Percentiles rank a stretch among this genome's conserved stretches.
phyloP scores from a whole-genome alignment of 2,797 vertebrate species.

The Acanthopagrus latus region DNA sequence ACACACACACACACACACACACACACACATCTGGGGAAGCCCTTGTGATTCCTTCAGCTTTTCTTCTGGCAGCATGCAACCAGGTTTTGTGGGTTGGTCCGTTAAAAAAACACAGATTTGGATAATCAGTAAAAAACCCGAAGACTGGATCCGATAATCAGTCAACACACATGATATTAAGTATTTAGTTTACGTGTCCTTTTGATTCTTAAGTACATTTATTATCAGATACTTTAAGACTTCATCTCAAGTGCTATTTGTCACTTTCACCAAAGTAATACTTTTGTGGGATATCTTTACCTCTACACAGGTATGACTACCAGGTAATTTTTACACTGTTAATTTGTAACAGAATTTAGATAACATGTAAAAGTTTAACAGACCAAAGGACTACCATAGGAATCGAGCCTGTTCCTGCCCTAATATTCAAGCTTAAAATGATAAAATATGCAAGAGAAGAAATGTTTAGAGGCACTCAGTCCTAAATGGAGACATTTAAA shows the following conservation, averaged over 20 bases:
- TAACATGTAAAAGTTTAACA: background rate
- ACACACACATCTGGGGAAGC: slow-evolving; percentile 65
- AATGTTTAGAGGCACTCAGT: slow-evolving; percentile 1
- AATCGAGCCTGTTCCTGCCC: background rate
- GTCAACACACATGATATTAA: too few species aligned
- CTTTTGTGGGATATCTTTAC: too few species aligned
- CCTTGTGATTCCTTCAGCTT: slow-evolving; percentile 75
- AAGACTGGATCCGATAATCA: too few species aligned
- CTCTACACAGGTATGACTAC: too few species aligned
- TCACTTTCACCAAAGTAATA: too few species aligned
- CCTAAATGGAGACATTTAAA: background rate
- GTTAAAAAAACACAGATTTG: background rate
- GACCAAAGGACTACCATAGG: background rate
- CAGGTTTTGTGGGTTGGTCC: slow-evolving; percentile 41
- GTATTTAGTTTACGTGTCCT: too few species aligned
- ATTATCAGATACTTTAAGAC: too few species aligned
- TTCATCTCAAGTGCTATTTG: too few species aligned
- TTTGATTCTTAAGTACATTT: too few species aligned
- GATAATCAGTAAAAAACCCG: too few species aligned
- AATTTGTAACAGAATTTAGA: background rate
- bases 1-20: slow-evolving; percentile 28
- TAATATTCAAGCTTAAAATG: background rate
- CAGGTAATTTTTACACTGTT: too few species aligned
- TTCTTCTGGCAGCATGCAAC: slow-evolving; percentile 57
- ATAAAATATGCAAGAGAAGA: slow-evolving; percentile 4